Evolutionary conservation across 2,797 vertebrate genomes (phyloP).

Genomic region (Apogon talboti): DNA sequence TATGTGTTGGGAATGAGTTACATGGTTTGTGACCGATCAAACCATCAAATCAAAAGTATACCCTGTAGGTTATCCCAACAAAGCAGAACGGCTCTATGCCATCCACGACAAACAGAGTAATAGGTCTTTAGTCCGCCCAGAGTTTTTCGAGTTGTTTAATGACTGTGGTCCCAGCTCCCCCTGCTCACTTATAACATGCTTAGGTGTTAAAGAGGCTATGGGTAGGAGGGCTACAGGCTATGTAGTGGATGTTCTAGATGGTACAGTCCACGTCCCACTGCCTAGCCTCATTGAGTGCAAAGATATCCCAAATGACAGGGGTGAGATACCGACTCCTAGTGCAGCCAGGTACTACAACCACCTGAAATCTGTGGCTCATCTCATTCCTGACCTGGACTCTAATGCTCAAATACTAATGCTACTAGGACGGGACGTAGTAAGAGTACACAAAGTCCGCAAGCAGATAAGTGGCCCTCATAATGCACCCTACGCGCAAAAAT

Average conservation of each 20-base stretch:
- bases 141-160: neutral
- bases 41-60: slow-evolving; percentile 57
- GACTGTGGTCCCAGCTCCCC: slow-evolving; percentile 1
- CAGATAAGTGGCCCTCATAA: slow-evolving; percentile 21
- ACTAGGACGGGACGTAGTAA: slow-evolving; percentile 23
- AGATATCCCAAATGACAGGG: slow-evolving; percentile 3
- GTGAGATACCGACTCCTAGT: neutral
- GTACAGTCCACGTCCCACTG: slow-evolving; percentile 4
- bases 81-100: neutral
- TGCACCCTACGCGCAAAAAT: slow-evolving; percentile 26
- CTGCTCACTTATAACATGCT: neutral
- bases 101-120: slow-evolving; percentile 2
- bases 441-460: slow-evolving; percentile 24
- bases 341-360: neutral
- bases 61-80: neutral
- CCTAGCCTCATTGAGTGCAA: slow-evolving; percentile 11
- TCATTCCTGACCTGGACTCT: slow-evolving; percentile 16
- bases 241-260: slow-evolving; percentile 2
- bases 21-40: slow-evolving; percentile 65
- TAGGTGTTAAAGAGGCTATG: neutral
- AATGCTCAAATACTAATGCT: slow-evolving; percentile 5
- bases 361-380: neutral
- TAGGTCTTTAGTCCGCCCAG: neutral
- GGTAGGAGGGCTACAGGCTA: slow-evolving; percentile 1
- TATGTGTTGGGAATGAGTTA: slow-evolving; percentile 34